phyloP scores from a whole-genome alignment of 2,113 vertebrate species.

The Eubucco bourcierii region DNA sequence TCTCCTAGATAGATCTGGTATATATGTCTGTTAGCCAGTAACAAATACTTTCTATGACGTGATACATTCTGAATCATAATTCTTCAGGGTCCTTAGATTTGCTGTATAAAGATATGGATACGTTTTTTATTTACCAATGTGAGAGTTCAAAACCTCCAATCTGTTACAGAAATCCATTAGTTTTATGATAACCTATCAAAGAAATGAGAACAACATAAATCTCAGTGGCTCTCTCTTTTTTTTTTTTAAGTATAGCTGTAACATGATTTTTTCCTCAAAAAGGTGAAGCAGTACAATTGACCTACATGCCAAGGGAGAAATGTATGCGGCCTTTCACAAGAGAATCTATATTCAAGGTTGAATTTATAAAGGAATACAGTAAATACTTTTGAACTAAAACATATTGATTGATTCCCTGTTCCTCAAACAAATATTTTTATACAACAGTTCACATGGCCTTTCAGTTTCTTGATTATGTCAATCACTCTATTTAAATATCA shows the following conservation, averaged over 20 bases:
- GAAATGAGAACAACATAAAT: neutral
- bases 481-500: neutral
- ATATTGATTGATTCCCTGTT: neutral
- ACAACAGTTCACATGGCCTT: neutral
- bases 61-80: neutral
- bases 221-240: neutral
- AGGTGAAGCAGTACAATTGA: neutral
- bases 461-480: neutral
- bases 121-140: neutral
- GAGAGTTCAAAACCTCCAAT: neutral
- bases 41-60: neutral
- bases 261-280: neutral
- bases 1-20: neutral
- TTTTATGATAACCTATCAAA: neutral
- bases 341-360: neutral
- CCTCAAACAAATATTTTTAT: neutral
- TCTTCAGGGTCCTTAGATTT: neutral
- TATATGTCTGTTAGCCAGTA: neutral
- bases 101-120: neutral
- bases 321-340: neutral
- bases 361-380: neutral
- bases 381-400: neutral
- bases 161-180: neutral
- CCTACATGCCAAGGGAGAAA: rapidly evolving
- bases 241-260: neutral